A percentile compares a stretch with the other conserved stretches of the same genome.
These are phyloP conservation scores for Paguma larvata DNA, from an alignment of 2,797 vertebrate genomes.

Conservation along the genomic window DNA sequence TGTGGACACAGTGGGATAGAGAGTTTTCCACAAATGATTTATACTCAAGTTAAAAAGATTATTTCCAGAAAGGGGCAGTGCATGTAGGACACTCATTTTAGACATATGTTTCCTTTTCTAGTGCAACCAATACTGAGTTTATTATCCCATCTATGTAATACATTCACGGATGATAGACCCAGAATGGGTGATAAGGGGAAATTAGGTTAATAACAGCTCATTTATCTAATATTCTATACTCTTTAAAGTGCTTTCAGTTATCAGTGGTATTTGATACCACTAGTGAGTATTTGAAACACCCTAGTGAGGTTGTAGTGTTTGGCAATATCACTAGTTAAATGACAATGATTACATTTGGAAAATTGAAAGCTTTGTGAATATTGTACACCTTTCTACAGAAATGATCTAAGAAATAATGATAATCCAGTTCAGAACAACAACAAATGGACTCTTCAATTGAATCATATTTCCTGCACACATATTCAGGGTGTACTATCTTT, in stretches of 20 bases:
- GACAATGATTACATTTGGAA: conserved; percentile 29
- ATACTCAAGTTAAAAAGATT: not conserved
- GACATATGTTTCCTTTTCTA: conserved; percentile 50
- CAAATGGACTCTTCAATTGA: not conserved
- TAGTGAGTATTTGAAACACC: too few species aligned
- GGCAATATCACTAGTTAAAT: not conserved
- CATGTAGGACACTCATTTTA: not conserved
- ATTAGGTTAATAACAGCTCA: conserved; percentile 63
- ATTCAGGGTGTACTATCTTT: not conserved
- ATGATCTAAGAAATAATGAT: not conserved
- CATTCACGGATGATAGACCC: conserved; percentile 50
- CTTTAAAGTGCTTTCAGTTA: conserved; percentile 67
- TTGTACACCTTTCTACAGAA: not conserved
- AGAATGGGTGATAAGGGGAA: conserved; percentile 57
- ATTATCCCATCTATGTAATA: conserved; percentile 48
- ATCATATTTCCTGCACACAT: not conserved
- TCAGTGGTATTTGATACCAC: conserved; percentile 37
- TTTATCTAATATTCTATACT: conserved; percentile 24
- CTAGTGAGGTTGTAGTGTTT: conserved; percentile 17
- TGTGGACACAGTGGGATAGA: not conserved
- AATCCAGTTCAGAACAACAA: not conserved
- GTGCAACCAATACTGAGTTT: not conserved
- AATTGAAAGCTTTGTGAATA: not conserved
- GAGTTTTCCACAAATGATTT: not conserved
- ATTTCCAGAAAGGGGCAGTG: not conserved